Conservation (phyloP, 2,888 invertebrate genomes). For the Campaea margaritaria region DNA sequence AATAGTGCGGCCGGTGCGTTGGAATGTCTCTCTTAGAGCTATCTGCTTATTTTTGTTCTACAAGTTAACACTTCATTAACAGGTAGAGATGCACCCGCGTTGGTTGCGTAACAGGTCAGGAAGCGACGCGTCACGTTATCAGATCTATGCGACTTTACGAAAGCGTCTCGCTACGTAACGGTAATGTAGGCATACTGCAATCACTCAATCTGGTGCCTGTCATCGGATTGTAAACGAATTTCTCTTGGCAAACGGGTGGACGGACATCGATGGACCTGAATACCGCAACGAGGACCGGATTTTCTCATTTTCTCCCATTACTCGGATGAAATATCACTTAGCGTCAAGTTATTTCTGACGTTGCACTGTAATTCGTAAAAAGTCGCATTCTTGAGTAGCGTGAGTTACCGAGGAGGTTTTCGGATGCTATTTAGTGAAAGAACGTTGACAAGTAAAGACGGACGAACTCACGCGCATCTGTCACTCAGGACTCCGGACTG, state of each 20-base stretch:
- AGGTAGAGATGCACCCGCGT: constrained; percentile 47
- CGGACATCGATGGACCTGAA: constrained; percentile 56
- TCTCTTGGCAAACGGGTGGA: constrained; percentile 50
- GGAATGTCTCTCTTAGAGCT: constrained; percentile 60
- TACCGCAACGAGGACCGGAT: constrained; percentile 56
- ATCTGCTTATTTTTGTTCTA: constrained; percentile 58
- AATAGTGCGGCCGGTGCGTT: constrained; percentile 54
- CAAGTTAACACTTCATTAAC: constrained; percentile 67
- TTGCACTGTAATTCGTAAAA: constrained; percentile 59
- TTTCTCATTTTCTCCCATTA: constrained; percentile 66
- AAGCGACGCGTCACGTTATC: constrained; percentile 39
- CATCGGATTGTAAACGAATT: constrained; percentile 56
- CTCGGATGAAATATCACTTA: constrained; percentile 55
- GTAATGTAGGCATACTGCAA: constrained; percentile 56
- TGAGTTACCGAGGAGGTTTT: constrained; percentile 55
- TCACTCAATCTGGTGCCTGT: constrained; percentile 59
- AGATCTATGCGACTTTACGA: constrained; percentile 53
- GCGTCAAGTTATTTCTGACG: constrained; percentile 55
- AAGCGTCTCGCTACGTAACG: constrained; percentile 45
- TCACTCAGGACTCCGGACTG: constrained; percentile 61
- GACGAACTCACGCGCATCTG: constrained; percentile 58
- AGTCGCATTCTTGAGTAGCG: constrained; percentile 55
- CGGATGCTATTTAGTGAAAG: constrained; percentile 64
- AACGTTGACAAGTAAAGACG: constrained; percentile 63
- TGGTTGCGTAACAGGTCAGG: constrained; percentile 52